Base-by-base conservation (phyloP, 2,888 invertebrate species). In the Acrocyrtus sp. region DNA sequence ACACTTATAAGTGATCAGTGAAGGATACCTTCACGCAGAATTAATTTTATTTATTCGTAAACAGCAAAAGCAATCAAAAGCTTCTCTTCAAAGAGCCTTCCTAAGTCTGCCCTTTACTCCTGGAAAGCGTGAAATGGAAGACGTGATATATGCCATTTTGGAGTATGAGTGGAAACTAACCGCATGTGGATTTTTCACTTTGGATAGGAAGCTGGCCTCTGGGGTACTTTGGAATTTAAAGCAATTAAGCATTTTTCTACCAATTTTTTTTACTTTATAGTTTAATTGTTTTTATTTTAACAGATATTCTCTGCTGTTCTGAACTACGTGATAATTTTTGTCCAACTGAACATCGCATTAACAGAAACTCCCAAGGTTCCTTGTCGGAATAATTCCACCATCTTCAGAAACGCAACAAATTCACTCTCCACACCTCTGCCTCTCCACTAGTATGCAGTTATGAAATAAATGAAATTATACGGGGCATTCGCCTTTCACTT, bases 261-360 rank as follows among this genome's bases (percentile, higher is more conserved):
- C n/a, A n/a, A n/a, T n/a, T n/a, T n/a, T n/a, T n/a, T n/a, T n/a
- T n/a, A n/a, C n/a, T n/a, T n/a, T n/a, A n/a, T n/a, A n/a, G n/a
- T n/a, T n/a, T n/a, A n/a, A n/a, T n/a, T n/a, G n/a, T n/a, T n/a
- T n/a, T n/a, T n/a, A n/a, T n/a, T n/a, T n/a, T n/a, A n/a, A n/a
- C 21, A 68, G 68, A 69, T 69, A 2, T 69, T 69, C 26, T 54
- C 68, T 3, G 47, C 61, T 3, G 68, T 69, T 0, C 54, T 69
- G 22, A 69, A 69, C 39, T 69, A 69, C 17, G 54, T 69, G n/a
- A 53, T 69, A 10, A 69, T 69, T 5, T 45, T 69, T 12, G 68
- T 69, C 6, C 68, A 69, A n/a, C 21, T 69, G 8, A 69, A 61
- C 22, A 69, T 69, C 6, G 68, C 68, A n/a, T 54, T 69, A n/a